A percentile compares a stretch with the other conserved stretches of the same genome.
Evolutionary conservation across 1,140 invertebrate genomes (phyloP).

Genomic region (Apis mellifera): Amel_HAv3.1 CM009935.2:10573501-10574000

Average conservation of each 20-base stretch:
- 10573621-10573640: background rate
- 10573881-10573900: too few species aligned
- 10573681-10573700: conserved; percentile 27
- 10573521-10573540: conserved; percentile 10
- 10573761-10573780: conserved; percentile 18
- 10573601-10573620: conserved; percentile 3
- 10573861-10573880: too few species aligned
- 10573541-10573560: conserved; percentile 20
- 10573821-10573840: conserved; percentile 22
- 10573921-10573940: too few species aligned
- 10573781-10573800: background rate
- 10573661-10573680: conserved; percentile 57
- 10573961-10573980: too few species aligned
- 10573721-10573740: conserved; percentile 39
- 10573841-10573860: background rate
- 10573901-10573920: too few species aligned
- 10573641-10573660: conserved; percentile 58
- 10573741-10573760: conserved; percentile 14
- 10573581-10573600: too few species aligned
- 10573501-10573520: background rate
- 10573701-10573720: conserved; percentile 57
- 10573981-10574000: too few species aligned
- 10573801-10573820: conserved; percentile 3
- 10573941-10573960: too few species aligned
- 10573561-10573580: background rate